Base-by-base conservation (phyloP, 2,113 vertebrate species). In the Lathamus discolor region DNA sequence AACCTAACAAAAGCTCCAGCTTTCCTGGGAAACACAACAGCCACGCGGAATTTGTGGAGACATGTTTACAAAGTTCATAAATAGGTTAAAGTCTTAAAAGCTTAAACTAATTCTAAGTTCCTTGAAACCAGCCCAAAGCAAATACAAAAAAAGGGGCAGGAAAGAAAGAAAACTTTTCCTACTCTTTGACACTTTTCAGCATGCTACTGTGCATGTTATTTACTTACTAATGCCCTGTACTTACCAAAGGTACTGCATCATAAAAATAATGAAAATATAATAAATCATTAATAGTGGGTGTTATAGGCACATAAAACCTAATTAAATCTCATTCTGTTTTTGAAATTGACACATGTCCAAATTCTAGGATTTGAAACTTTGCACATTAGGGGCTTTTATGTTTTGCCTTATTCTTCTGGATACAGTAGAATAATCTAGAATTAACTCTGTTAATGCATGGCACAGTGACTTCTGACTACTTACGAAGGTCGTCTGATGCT, bases 31-130 rank as follows among this genome's bases (percentile, higher is more conserved):
- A 91, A 83, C 11, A 17, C 11, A n/a, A 85, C 17, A 69, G 63
- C 24, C 74, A 63, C 37, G 5, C 3, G 24, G 44, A 79, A 81
- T 86, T 49, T 48, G 64, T 67, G 57, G 52, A 81, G 44, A 72
- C 8, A 3, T 33, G 31, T 74, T 88, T 74, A 55, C 46, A 74
- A 54, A 87, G 80, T 84, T 92, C 67, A 83, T 48, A 84, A 91
- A 88, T 29, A 51, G 68, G 77, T 96, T 95, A 87, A 97, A 87
- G 9, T 24, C 29, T 63, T 43, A 70, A 66, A 89, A 64, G 54
- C 69, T 86, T 83, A 78, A 89, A 84, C 24, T 51, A 63, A 92
- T 85, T 80, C 70, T 39, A 96, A 94, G 78, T 85, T 79, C 35
- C 48, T 91, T 93, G 80, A 92, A 89, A 77, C 18, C 17, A 92